These are phyloP conservation scores for Verasper variegatus DNA, from an alignment of 2,113 vertebrate genomes.

Conservation along the genomic window DNA sequence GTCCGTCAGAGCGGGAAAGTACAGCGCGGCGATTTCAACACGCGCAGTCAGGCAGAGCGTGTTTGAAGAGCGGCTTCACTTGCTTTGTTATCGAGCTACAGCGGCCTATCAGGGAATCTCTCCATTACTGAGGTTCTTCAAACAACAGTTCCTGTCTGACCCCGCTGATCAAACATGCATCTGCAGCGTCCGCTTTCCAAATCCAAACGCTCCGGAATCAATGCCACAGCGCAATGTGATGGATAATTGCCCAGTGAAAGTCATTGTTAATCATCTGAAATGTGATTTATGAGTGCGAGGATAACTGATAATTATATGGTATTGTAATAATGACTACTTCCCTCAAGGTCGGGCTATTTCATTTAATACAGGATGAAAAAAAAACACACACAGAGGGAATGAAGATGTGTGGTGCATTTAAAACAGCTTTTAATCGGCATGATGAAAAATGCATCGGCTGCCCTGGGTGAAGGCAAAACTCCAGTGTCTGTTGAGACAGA, in stretches of 20 bases:
- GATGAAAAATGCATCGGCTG: too few relatives aligned
- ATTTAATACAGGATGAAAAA: not conserved
- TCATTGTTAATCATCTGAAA: not conserved
- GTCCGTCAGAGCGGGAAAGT: constrained; percentile 58
- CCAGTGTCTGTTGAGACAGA: too few relatives aligned
- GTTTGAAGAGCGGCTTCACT: constrained; percentile 58
- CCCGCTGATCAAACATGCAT: constrained; percentile 5
- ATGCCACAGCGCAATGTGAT: not conserved
- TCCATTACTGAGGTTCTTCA: constrained; percentile 44
- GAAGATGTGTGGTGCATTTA: too few relatives aligned
- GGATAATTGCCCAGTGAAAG: not conserved
- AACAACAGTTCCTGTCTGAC: constrained; percentile 40
- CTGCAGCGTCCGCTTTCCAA: not conserved
- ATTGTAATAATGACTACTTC: not conserved
- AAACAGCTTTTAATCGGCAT: too few relatives aligned
- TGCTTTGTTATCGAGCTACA: constrained; percentile 51
- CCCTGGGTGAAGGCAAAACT: too few relatives aligned
- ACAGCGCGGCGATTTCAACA: constrained; percentile 52
- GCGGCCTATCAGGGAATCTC: constrained; percentile 48
- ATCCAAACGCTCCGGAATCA: constrained; percentile 7
- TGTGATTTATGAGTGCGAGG: not conserved
- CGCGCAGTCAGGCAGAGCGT: constrained; percentile 54
- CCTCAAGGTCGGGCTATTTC: not conserved
- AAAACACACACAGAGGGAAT: not conserved
- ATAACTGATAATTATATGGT: not conserved